Evolutionary conservation across 2,113 vertebrate genomes (phyloP), one percentile per base, ranked within the genome.

Genomic region (Potamarius usumacintae): DNA sequence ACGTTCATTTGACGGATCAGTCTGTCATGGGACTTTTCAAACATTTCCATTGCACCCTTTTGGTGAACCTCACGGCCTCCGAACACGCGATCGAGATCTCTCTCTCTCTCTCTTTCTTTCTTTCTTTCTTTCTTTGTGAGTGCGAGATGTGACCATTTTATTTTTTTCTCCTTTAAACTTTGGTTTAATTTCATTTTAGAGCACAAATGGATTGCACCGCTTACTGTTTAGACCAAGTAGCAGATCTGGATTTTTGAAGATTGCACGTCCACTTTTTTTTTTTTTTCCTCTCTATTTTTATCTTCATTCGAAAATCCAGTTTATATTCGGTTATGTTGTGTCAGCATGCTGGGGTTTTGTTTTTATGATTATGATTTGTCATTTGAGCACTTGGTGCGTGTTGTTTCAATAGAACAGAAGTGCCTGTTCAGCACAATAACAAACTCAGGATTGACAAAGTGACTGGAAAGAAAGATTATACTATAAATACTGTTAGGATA

Each of bases 41-140:
- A 94, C 92, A 93, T 90, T 90, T 89, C 89, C 91, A 80, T 58
- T 62, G 90, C 88, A 91, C 92, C 93, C 94, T 90, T 91, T 90
- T 60, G 83, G 83, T 94, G 93, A 94, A 91, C 93, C 90, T 89
- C 85, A 69, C 78, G 82, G 84, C 90, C 88, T 89, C 52, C 77
- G 65, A 86, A 42, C 71, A 48, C 79, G 84, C 48, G 83, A 90
- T 77, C 65, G 27, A 89, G 83, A 89, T 90, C 88, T 86, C 79
- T 90, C 89, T 83, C 25, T 85, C 84, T 83, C 48, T 60, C 4
- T 42, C 42, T 42, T 42, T 42, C 42, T 42, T 42, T 42, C 34
- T 42, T 42, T 42, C 90, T 84, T 34, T 85, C 84, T 84, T 48
- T 57, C 2, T 79, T 7, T 74, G 12, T 71, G 12, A 22, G 10